Evolutionary conservation across 2,888 invertebrate species (phyloP), one percentile per base, ranked within the genome.

Genomic region (Cryptus viduatorius): DNA sequence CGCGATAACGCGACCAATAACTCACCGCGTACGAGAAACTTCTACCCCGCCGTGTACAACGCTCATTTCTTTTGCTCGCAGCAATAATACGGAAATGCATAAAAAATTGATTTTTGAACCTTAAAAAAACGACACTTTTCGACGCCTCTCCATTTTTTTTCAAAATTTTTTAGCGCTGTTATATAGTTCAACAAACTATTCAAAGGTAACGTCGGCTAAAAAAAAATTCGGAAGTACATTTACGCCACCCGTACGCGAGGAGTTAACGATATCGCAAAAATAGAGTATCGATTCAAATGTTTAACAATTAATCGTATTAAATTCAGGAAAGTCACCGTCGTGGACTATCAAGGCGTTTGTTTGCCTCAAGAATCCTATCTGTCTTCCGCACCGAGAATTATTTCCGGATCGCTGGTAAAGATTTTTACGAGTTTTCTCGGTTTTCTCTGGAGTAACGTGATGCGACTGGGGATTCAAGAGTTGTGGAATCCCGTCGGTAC

Each of bases 301-400:
- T 37, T 37, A 37, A 37, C 24, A 24, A 24, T 24, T 24, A 24
- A 24, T 24, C 3, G 8, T 37, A 37, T 37, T 1, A 1, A 7
- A 37, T 37, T 8, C 86, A 93, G 97, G 91, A 97, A 97, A 92
- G 96, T 98, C 1, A 96, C 96, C 0, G 96, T 98, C 0, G 97
- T 97, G 88, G 98, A 98, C 92, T 98, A 98, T 92, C 98, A 98
- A 93, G 98, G 98, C 0, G 95, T 97, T 56, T 98, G 98, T 91
- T 96, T 96, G 0, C 93, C 93, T 0, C 92, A 93, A 86, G 92
- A 91, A 64, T 92, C 92, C 10, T 92, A 92, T 72, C 86, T 92
- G 44, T 94, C 94, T 56, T 90, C 94, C 59, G 94, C 94, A 76
- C 94, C 95, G 86, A 92, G 89, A 84, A 87, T 86, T 44, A 46